phyloP scores from a whole-genome alignment of 1,140 invertebrate genomes.

The Bombus superbus region DNA sequence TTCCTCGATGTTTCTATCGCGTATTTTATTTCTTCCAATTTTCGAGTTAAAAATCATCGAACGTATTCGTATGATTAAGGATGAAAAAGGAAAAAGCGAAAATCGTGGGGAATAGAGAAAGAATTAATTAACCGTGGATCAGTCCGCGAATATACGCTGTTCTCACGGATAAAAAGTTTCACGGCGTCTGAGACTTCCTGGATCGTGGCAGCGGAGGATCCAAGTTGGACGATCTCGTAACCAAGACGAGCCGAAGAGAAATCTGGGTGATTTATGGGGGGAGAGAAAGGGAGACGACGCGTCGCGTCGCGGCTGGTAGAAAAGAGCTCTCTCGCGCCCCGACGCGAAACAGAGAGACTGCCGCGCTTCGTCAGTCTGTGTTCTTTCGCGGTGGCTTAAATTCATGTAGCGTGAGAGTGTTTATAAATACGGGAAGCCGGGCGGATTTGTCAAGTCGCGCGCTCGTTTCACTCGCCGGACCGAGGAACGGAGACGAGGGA shows the following conservation, averaged over 20 bases:
- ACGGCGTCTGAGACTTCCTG: conserved; percentile 48
- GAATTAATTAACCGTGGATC: conserved; percentile 44
- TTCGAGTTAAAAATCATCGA: background rate
- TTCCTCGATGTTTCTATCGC: too few relatives aligned
- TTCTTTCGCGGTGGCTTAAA: conserved; percentile 69
- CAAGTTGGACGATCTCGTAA: conserved; percentile 41
- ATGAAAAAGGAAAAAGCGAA: background rate
- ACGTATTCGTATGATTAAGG: background rate
- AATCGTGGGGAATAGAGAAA: background rate
- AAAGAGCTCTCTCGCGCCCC: conserved; percentile 28
- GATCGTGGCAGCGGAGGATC: conserved; percentile 31
- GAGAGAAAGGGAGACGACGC: conserved; percentile 37
- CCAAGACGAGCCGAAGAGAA: conserved; percentile 52
- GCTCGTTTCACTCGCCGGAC: conserved; percentile 52
- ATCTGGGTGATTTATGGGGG: conserved; percentile 55
- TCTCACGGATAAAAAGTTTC: conserved; percentile 52
- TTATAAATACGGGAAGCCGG: conserved; percentile 78
- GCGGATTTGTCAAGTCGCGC: conserved; percentile 76
- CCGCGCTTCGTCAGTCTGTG: conserved; percentile 34
- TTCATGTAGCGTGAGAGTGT: conserved; percentile 78
- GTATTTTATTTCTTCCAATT: too few relatives aligned
- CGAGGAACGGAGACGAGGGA: conserved; percentile 47
- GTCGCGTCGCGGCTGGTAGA: background rate
- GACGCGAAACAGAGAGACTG: conserved; percentile 48
- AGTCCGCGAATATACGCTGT: conserved; percentile 17